Percentiles rank a stretch among this genome's conserved stretches.
phyloP scores from a whole-genome alignment of 37 sponge, comb jelly and placozoan species.

The Mnemiopsis leidyi region DNA sequence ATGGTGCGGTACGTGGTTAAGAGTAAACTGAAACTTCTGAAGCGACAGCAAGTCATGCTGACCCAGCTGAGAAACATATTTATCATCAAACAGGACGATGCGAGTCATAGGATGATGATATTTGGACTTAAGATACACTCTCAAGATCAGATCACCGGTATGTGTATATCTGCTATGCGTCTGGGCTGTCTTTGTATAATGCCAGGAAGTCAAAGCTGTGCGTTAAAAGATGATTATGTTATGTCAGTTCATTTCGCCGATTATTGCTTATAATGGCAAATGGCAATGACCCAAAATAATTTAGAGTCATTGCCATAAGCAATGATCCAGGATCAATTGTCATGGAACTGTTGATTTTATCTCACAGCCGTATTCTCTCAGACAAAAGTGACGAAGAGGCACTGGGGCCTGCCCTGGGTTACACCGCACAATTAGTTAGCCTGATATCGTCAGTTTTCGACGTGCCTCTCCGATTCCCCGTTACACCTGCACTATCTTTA shows the following conservation, averaged over 20 bases:
- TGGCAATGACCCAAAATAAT: too few relatives aligned
- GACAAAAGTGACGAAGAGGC: slow-evolving; percentile 33
- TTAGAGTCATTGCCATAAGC: too few relatives aligned
- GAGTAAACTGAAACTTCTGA: slow-evolving; percentile 13
- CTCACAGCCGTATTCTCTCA: too few relatives aligned
- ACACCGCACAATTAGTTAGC: slow-evolving; percentile 9
- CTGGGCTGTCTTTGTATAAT: too few relatives aligned
- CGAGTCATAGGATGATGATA: slow-evolving; percentile 7
- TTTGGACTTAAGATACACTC: slow-evolving; percentile 30
- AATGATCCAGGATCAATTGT: too few relatives aligned
- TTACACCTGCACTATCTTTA: slow-evolving; percentile 45
- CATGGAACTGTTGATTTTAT: too few relatives aligned
- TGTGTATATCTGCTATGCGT: too few relatives aligned
- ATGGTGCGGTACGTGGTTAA: slow-evolving; percentile 21
- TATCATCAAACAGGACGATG: background rate
- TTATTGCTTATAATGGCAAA: too few relatives aligned
- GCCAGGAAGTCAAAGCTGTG: too few relatives aligned
- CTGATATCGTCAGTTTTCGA: background rate
- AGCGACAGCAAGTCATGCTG: background rate
- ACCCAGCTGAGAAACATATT: background rate
- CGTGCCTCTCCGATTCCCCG: slow-evolving; percentile 20
- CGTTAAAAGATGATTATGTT: too few relatives aligned
- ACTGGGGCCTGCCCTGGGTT: slow-evolving; percentile 17
- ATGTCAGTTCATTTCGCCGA: too few relatives aligned
- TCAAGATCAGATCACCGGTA: slow-evolving; percentile 17